A percentile compares a stretch with the other conserved stretches of the same genome.
Evolutionary conservation across 2,797 vertebrate species (phyloP).

Genomic region (Phalanger gymnotis): DNA sequence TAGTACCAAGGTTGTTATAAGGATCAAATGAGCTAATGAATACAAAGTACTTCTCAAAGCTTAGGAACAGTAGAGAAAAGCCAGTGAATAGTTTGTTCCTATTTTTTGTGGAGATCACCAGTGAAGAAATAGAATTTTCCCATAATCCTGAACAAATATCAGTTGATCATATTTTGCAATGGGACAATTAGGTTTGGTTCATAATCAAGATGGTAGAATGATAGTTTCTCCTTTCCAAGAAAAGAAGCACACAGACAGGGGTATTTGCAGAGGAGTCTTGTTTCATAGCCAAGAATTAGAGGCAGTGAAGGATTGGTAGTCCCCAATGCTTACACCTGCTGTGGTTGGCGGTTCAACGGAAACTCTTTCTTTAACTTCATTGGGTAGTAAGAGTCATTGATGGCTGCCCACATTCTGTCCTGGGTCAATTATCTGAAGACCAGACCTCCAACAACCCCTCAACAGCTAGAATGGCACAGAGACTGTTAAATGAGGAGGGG

Average conservation of each 20-base stretch:
- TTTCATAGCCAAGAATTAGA: not conserved
- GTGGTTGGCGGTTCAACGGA: not conserved
- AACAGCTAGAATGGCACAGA: not conserved
- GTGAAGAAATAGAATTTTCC: not conserved
- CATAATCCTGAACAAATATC: not conserved
- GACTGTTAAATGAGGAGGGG: constrained; percentile 45
- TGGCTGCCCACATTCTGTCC: not conserved
- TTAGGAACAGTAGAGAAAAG: not conserved
- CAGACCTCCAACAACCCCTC: not conserved
- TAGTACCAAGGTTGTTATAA: not conserved
- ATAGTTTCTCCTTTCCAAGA: not conserved
- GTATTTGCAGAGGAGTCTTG: not conserved
- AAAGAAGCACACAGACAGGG: not conserved
- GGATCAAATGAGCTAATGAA: not conserved
- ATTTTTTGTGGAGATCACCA: not conserved
- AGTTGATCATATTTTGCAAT: not conserved
- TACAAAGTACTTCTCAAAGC: not conserved
- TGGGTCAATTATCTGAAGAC: not conserved
- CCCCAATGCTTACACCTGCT: not conserved
- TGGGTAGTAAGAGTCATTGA: not conserved
- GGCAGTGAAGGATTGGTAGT: not conserved
- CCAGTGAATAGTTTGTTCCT: not conserved
- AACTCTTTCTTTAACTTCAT: not conserved
- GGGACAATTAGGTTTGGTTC: not conserved
- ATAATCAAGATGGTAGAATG: not conserved